Conservation (phyloP, 2,797 vertebrate species). For the Nothura maculosa region DNA sequence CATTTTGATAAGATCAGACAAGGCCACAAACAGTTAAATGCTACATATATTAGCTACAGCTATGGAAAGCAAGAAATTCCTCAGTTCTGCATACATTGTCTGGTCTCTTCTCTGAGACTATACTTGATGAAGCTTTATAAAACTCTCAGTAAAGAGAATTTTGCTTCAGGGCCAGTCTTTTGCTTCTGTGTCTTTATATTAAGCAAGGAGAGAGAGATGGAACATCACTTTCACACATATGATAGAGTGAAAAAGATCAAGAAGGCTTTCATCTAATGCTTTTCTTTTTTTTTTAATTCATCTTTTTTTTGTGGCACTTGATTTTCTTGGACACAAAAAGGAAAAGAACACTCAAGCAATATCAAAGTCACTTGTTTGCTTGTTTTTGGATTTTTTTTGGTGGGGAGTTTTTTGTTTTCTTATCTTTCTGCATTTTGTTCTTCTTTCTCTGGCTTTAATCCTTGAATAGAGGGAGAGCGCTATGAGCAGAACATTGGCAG, state of each 20-base stretch:
- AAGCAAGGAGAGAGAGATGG: slow-evolving; percentile 16
- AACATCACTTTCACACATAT: slow-evolving; percentile 33
- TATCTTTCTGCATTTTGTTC: slow-evolving; percentile 28
- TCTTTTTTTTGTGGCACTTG: not conserved
- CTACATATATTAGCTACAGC: not conserved
- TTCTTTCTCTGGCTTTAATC: slow-evolving; percentile 41
- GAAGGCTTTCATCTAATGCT: slow-evolving; percentile 52
- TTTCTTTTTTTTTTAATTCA: slow-evolving; percentile 36
- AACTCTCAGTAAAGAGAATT: not conserved
- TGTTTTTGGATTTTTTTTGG: not conserved
- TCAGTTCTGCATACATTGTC: not conserved
- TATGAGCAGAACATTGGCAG: not conserved
- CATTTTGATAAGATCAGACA: not conserved
- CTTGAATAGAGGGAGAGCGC: not conserved
- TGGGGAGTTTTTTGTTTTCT: not conserved
- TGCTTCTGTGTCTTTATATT: slow-evolving; percentile 54
- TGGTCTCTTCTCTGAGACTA: not conserved
- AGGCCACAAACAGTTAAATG: not conserved
- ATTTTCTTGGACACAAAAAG: slow-evolving; percentile 12
- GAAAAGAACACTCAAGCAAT: slow-evolving; percentile 34
- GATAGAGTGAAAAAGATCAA: slow-evolving; percentile 46
- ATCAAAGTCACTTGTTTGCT: slow-evolving; percentile 35
- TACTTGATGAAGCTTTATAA: slow-evolving; percentile 11
- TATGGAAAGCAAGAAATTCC: not conserved
- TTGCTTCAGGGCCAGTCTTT: slow-evolving; percentile 34